Base-by-base conservation (phyloP, 2,888 invertebrate species). In the Agonopterix alstromeriana region DNA sequence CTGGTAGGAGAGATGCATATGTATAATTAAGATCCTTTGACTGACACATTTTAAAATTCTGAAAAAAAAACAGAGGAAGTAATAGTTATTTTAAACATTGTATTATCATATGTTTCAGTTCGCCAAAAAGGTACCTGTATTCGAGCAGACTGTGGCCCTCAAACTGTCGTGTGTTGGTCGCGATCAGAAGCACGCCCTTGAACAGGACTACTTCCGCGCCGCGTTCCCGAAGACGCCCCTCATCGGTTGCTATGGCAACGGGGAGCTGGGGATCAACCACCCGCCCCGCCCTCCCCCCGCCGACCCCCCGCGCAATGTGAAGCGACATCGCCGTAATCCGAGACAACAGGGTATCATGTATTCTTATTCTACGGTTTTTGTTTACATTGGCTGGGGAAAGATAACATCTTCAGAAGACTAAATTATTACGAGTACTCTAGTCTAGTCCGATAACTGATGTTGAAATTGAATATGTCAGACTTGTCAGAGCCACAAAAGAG, bases 351-450 rank as follows among this genome's bases (percentile, higher is more conserved):
- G 77, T 9, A 62, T 84, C 9, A 75, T 86, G 61, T 82, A 83
- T 57, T 83, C 86, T 0, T 89, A 88, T 50, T 82, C 87, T 0
- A 82, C 87, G 1, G 74, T 88, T 4, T 85, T 86, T 53, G 74
- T 89, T 35, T 85, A 85, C 45, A 77, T 87, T 14, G 87, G 87
- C 1, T 89, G 89, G 89, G 89, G 89, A 0, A 86, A 78, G 58
- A 64, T 76, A 35, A 49, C 27, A 14, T 11, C 35, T 8, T 9
- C 46, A n/a, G 35, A 42, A 3, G 48, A 42, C 12, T 27, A 5
- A 3, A 5, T 5, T 5, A 17, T 17, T 17, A 8, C 27, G 27
- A 27, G n/a, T n/a, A 17, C 7, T n/a, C 10, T 43, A 43, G 8
- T 12, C 9, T 42, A 42, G 27, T 27, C 27, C 27, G 27, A 27